Evolutionary conservation across 2,797 vertebrate species (phyloP).

Genomic region (Artibeus lituratus): DNA sequence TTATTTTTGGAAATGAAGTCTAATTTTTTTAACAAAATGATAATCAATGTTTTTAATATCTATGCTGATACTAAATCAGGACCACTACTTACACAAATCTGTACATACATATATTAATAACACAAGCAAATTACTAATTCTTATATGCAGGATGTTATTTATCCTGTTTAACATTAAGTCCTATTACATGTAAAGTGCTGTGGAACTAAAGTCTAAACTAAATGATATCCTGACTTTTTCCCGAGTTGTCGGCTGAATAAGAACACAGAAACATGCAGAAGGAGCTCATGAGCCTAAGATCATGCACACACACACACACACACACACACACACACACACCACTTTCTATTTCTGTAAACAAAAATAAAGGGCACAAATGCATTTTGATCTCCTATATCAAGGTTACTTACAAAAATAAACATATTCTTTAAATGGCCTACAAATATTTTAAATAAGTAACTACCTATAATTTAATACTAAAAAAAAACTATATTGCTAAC

Average conservation of each 20-base stretch:
- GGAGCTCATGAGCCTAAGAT: background rate
- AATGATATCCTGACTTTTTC: constrained; percentile 20
- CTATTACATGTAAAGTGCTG: constrained; percentile 28
- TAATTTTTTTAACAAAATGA: constrained; percentile 72
- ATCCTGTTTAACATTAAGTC: constrained; percentile 29
- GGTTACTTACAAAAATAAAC: background rate
- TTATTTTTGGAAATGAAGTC: constrained; percentile 75
- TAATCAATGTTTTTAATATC: constrained; percentile 71
- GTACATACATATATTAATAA: constrained; percentile 15
- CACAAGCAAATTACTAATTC: constrained; percentile 58
- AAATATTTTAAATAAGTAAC: constrained; percentile 29
- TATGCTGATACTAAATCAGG: constrained; percentile 35
- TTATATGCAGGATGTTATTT: constrained; percentile 46
- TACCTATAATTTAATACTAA: constrained; percentile 31
- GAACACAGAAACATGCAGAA: constrained; percentile 34
- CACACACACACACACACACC: background rate
- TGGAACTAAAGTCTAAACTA: constrained; percentile 36
- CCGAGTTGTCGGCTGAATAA: constrained; percentile 31
- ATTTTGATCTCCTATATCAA: background rate
- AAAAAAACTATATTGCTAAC: constrained; percentile 14
- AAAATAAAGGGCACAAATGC: background rate
- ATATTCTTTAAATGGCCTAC: background rate
- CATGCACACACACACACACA: background rate
- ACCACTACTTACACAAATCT: constrained; percentile 45
- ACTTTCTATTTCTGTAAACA: background rate